Evolutionary conservation across 1,140 invertebrate genomes (phyloP), one percentile per base, ranked within the genome.

Genomic region (Lepidurus couesii): DNA sequence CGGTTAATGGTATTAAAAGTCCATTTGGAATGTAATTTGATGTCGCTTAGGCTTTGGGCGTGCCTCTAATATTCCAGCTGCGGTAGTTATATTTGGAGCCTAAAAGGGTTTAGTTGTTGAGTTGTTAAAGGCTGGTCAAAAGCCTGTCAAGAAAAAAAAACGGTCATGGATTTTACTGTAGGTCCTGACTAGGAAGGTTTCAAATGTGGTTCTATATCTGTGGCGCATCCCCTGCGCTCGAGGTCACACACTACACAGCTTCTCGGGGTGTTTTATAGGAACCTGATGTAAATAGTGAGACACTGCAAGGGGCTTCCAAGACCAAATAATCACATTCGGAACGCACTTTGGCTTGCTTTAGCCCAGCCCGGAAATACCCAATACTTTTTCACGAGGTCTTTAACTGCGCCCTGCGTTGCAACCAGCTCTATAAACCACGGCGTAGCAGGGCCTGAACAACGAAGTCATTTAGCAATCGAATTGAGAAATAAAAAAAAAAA

Each of bases 301-400:
- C 53, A 65, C 53, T 9, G 53, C 34, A 4, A 65, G 21, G 53
- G 53, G 16, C 21, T 65, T 21, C 53, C 53, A 65, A 21, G 53
- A 65, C 53, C 21, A 65, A 65, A 65, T 65, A 65, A 65, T 65
- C 53, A 65, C 16, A 65, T 65, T 65, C 21, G 53, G 53, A 65
- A 65, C 16, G 13, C 53, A n/a, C 53, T 21, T 65, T 65, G 6
- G 21, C 53, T 34, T 34, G 4, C 34, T 34, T 34, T 34, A 3
- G 34, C 34, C 34, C 34, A 34, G 53, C 21, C 53, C 53, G 53
- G 53, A 65, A 65, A 65, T 65, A 65, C 53, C 53, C 53, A 65
- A 65, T 3, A 21, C 53, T 65, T 13, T 11, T 65, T 65, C 53
- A 65, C n/a, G 21, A 21, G 13, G 0, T 65, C 53, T 65, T 65